Evolutionary conservation across 2,113 vertebrate species (phyloP).

Genomic region (Ardeotis arabs): DNA sequence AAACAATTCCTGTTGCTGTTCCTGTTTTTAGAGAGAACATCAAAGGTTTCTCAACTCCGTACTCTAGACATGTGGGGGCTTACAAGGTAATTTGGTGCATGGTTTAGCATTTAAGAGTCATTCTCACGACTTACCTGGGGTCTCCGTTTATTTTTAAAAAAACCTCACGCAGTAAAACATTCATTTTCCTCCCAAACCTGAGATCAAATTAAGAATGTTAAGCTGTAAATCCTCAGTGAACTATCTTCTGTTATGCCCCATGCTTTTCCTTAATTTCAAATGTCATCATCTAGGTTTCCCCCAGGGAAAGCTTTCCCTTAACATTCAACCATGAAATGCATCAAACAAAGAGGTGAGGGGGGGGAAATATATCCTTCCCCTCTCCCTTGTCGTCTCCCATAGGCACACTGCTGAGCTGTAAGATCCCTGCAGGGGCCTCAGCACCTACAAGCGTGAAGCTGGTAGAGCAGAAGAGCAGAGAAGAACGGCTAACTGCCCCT

Average conservation of each 20-base stretch:
- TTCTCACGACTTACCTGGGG: not conserved
- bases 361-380: not conserved
- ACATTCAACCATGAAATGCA: not conserved
- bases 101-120: not conserved
- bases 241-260: not conserved
- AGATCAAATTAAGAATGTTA: not conserved
- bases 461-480: not conserved
- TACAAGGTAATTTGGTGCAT: not conserved
- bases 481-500: not conserved
- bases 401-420: not conserved
- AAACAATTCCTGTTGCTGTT: not conserved
- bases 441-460: not conserved
- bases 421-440: not conserved
- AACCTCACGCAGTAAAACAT: not conserved
- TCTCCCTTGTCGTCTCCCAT: not conserved
- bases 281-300: not conserved
- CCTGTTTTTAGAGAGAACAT: not conserved
- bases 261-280: not conserved
- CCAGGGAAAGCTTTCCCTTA: not conserved
- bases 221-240: not conserved
- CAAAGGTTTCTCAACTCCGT: not conserved
- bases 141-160: not conserved
- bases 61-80: not conserved
- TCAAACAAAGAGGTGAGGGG: not conserved
- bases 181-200: conserved; percentile 1